phyloP scores from a whole-genome alignment of 35 echinoderm and acorn worm species.

The Amphiura filiformis region DNA sequence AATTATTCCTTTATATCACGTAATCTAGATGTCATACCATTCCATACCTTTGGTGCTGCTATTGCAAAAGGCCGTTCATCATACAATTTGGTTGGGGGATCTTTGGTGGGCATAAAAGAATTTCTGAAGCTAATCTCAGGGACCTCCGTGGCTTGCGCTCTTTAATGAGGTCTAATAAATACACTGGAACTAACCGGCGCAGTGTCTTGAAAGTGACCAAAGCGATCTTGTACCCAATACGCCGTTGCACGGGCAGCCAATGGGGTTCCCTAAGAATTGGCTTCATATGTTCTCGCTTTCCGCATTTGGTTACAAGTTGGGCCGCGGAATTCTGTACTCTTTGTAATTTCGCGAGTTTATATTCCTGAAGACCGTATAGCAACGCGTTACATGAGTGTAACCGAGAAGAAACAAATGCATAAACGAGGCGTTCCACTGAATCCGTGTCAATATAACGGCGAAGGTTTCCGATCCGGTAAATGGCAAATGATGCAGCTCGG shows the following conservation, averaged over 20 bases:
- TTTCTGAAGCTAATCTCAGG: background rate
- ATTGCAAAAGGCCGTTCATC: background rate
- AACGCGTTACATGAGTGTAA: conserved; percentile 43
- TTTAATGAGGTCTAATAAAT: background rate
- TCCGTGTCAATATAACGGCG: background rate
- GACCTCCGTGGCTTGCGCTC: background rate
- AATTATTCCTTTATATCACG: no score
- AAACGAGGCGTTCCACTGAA: background rate
- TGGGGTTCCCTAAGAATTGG: conserved; percentile 34
- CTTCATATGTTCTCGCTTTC: conserved; percentile 21
- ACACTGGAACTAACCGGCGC: conserved; percentile 29
- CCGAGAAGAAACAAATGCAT: conserved; percentile 42
- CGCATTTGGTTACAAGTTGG: background rate
- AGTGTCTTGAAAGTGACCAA: conserved; percentile 42
- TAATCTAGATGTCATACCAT: no score
- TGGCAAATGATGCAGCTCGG: background rate
- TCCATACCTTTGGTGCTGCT: no score
- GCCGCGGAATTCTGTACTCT: conserved; percentile 45
- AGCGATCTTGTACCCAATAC: conserved; percentile 19
- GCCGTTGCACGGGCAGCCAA: conserved; percentile 45
- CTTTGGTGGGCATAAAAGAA: background rate
- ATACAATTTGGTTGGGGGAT: background rate
- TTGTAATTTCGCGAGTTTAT: conserved; percentile 11
- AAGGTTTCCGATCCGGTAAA: background rate
- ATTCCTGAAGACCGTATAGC: conserved; percentile 11